Base-by-base conservation (phyloP, 2,888 invertebrate species). In the Brachynemurus nebulosus region DNA sequence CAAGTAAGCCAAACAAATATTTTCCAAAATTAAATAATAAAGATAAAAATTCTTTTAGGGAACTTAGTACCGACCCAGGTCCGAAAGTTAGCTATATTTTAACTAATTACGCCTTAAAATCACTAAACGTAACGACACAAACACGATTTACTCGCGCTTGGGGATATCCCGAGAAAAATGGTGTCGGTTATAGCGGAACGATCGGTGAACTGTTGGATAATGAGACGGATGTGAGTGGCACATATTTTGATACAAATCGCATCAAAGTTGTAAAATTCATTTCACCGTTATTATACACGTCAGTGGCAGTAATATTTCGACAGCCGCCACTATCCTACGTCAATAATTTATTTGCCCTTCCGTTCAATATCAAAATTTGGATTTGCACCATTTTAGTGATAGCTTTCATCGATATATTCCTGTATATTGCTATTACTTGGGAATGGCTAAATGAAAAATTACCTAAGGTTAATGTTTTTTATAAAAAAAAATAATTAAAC, bases 351-450 rank as follows among this genome's bases (percentile, higher is more conserved):
- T 81, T 78, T 59, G 63, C 71, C 0, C 58, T 80, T 2, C 79
- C 81, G 0, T 81, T 82, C 59, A 68, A 71, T 2, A 64, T 61
- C 1, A 62, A 65, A 0, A 80, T 81, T 1, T 82, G 81, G 81
- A 53, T 74, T 34, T 69, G 72, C 2, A 67, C 70, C 35, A 65
- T 68, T 8, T 60, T 69, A 1, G 64, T 76, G 39, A 63, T 74
- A 0, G 47, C 69, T 11, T 59, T 69, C 1, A 68, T 70, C 25
- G 61, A 68, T 0, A 50, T 64, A 2, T 62, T 72, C 37, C 56
- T 74, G 9, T 70, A 64, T 45, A 57, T 70, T 2, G 65, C 71
- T 2, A 67, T 71, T 0, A 66, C 63, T 12, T 60, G 59, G 60
- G 62, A 63, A 51, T 60, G 58, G 57, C 53, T 45, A 35, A 53